A percentile compares a stretch with the other conserved stretches of the same genome.
phyloP scores from a whole-genome alignment of 2,888 invertebrate species.

The Cerastis rubricosa region DNA sequence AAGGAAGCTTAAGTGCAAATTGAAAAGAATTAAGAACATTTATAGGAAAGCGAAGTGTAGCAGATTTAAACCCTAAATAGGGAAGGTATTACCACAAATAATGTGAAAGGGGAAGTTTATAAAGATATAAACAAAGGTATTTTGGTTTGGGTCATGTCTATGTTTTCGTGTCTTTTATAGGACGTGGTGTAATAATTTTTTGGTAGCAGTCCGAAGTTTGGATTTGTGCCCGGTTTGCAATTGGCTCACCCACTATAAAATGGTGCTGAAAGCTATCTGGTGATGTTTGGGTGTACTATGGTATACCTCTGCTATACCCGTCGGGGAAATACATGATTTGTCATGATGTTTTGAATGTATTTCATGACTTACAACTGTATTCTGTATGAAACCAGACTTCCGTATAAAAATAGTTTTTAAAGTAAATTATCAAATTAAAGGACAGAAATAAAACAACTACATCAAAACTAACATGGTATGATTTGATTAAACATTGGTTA shows the following conservation, averaged over 20 bases:
- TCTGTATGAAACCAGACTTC: background rate
- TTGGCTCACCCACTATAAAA: background rate
- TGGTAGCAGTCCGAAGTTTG: background rate
- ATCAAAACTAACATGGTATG: background rate
- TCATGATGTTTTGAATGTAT: too few species aligned
- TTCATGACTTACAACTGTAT: background rate
- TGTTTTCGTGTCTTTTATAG: constrained; percentile 15
- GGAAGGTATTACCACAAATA: constrained; percentile 35
- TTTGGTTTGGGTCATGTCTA: constrained; percentile 28
- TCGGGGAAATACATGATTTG: too few species aligned
- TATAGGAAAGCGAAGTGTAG: constrained; percentile 40
- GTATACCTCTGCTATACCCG: background rate
- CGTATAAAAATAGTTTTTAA: too few species aligned
- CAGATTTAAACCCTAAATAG: constrained; percentile 35
- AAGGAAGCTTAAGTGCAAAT: constrained; percentile 73
- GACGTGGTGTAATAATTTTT: background rate
- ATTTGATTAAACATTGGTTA: background rate
- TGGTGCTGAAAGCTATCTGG: background rate
- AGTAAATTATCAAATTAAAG: too few species aligned
- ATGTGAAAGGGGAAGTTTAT: constrained; percentile 17
- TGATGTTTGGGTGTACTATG: background rate
- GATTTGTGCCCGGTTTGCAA: background rate
- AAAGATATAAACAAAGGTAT: background rate
- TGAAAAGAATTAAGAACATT: constrained; percentile 73
- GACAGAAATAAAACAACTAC: background rate